These are phyloP conservation scores for Pseudorhombus dupliciocellatus DNA, from an alignment of 2,113 vertebrate species.

Conservation along the genomic window DNA sequence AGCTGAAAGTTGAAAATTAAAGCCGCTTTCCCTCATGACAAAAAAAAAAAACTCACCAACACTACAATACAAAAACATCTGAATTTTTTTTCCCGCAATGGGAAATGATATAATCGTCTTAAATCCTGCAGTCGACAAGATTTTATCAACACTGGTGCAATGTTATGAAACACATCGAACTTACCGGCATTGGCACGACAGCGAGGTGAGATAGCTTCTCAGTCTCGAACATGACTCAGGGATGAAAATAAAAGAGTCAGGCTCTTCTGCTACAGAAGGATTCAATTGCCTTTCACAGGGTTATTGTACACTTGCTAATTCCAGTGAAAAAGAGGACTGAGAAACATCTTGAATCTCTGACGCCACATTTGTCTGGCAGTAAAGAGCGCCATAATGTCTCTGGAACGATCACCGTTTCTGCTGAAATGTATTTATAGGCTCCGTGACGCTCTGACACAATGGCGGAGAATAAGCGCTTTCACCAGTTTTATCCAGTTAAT, in stretches of 20 bases:
- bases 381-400: constrained; percentile 12
- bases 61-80: background rate
- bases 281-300: too few relatives aligned
- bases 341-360: background rate
- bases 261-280: too few relatives aligned
- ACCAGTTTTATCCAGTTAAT: constrained; percentile 26
- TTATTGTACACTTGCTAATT: too few relatives aligned
- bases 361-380: constrained; percentile 1
- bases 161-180: too few relatives aligned
- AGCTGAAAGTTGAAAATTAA: background rate
- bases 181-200: too few relatives aligned
- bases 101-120: background rate
- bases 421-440: constrained; percentile 21
- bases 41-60: background rate
- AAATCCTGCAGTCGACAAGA: background rate
- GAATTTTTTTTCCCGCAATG: background rate
- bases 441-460: constrained; percentile 25
- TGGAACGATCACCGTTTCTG: constrained; percentile 13
- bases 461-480: constrained; percentile 2
- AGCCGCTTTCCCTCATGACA: background rate
- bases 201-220: too few relatives aligned
- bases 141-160: too few relatives aligned
- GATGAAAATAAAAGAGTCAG: too few relatives aligned
- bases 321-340: background rate
- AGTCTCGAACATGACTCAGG: too few relatives aligned